Evolutionary conservation across 1,140 invertebrate genomes (phyloP).

Genomic region (Lepidostoma basale): DNA sequence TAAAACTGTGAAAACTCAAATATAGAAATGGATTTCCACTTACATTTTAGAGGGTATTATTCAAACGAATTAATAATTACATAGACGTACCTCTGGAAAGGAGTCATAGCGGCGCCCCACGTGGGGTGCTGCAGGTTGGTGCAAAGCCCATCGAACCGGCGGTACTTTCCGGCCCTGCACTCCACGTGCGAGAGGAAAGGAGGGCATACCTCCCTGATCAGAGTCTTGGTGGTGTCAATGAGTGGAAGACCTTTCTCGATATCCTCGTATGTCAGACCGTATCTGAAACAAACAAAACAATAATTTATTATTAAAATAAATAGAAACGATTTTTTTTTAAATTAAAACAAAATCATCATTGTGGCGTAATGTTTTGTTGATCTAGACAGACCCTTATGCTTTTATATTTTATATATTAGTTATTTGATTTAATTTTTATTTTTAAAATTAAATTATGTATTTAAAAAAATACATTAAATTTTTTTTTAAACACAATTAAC

Average conservation of each 20-base stretch:
- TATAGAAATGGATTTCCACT: background rate
- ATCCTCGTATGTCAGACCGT: constrained; percentile 82
- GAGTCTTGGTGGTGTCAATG: constrained; percentile 88
- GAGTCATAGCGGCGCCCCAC: constrained; percentile 86
- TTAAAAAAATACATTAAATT: background rate
- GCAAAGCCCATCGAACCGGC: constrained; percentile 88
- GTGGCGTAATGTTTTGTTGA: background rate
- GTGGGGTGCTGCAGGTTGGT: constrained; percentile 90
- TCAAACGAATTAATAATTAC: too few relatives aligned
- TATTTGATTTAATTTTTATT: too few relatives aligned
- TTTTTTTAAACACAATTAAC: too few relatives aligned
- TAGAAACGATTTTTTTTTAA: background rate
- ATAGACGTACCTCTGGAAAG: constrained; percentile 76
- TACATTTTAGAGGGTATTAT: background rate
- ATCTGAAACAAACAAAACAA: constrained; percentile 64
- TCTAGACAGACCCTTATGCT: background rate
- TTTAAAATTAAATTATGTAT: background rate
- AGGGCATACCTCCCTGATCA: constrained; percentile 86
- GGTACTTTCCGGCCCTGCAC: constrained; percentile 88
- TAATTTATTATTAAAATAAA: background rate
- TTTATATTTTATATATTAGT: background rate
- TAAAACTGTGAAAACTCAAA: background rate
- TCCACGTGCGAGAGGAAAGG: constrained; percentile 86
- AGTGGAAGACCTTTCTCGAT: constrained; percentile 86
- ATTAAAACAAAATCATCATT: background rate